Base-by-base conservation (phyloP, 1,140 invertebrate species). In the Maniola jurtina region DNA sequence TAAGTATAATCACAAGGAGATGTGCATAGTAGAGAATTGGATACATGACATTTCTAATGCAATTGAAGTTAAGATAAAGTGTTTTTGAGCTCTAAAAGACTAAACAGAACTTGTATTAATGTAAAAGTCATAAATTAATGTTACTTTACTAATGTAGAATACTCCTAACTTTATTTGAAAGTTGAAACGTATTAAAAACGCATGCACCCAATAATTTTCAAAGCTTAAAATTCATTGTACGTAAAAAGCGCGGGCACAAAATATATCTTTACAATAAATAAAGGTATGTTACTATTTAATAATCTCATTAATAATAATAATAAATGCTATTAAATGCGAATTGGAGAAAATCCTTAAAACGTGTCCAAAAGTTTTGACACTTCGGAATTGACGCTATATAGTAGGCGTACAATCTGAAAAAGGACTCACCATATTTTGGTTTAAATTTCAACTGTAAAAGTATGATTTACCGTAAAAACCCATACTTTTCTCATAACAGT, bases 361-460 rank as follows among this genome's bases (percentile, higher is more conserved):
- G 72, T 70, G 72, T 77, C 73, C 9, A 75, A 78, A 78, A 75
- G 40, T 66, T 77, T 77, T 77, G 76, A 77, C 76, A 77, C 72
- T 66, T 72, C 66, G 71, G 73, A 75, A 72, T 75, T 75, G 73
- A 75, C 70, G 66, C 59, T 48, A 61, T 55, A 34, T 35, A 2
- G 4, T 25, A 25, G 25, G 1, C 25, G 25, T 25, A 25, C 25
- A 1, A n/a, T n/a, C n/a, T n/a, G n/a, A n/a, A n/a, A n/a, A n/a
- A n/a, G n/a, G n/a, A n/a, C n/a, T n/a, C n/a, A n/a, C n/a, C n/a
- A n/a, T n/a, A n/a, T n/a, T n/a, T n/a, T n/a, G n/a, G n/a, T n/a
- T n/a, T n/a, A n/a, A n/a, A n/a, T n/a, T n/a, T n/a, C n/a, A n/a
- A n/a, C n/a, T n/a, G n/a, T n/a, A 25, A 25, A 2, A 25, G 25